Evolutionary conservation across 2,888 invertebrate species (phyloP).

Genomic region (Spisula subtruncata): DNA sequence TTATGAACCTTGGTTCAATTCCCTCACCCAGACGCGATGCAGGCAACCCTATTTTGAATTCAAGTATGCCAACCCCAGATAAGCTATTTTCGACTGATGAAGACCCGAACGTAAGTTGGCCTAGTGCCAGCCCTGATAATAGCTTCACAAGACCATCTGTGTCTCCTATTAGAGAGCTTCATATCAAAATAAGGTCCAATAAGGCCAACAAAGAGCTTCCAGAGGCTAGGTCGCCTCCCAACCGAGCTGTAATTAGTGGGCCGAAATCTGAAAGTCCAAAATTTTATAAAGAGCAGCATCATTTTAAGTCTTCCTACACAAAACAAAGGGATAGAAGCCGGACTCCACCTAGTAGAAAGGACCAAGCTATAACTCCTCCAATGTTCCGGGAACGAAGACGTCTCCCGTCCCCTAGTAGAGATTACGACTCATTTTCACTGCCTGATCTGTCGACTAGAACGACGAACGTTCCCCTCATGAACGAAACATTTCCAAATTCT

Average conservation of each 20-base stretch:
- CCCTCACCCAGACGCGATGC: neutral
- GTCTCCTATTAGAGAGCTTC: constrained; percentile 35
- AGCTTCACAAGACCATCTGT: constrained; percentile 16
- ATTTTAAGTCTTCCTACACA: constrained; percentile 33
- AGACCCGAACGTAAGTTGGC: constrained; percentile 43
- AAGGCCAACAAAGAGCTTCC: neutral
- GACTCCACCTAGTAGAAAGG: constrained; percentile 53
- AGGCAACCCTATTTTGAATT: neutral
- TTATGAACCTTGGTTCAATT: neutral
- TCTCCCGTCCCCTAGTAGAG: constrained; percentile 21
- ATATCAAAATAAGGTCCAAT: neutral
- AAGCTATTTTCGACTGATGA: neutral
- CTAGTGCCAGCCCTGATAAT: constrained; percentile 27
- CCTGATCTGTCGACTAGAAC: constrained; percentile 35
- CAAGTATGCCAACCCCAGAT: constrained; percentile 24
- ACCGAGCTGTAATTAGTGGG: constrained; percentile 8
- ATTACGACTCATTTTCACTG: constrained; percentile 43
- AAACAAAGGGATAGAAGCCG: constrained; percentile 53
- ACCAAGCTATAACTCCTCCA: constrained; percentile 42
- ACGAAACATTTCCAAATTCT: neutral
- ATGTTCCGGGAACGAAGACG: constrained; percentile 33
- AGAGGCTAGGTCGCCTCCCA: neutral
- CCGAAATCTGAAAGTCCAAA: constrained; percentile 26
- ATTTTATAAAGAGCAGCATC: constrained; percentile 14
- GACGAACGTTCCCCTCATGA: neutral